Evolutionary conservation across 2,797 vertebrate species (phyloP).

Genomic region (Malurus leucopterus): DNA sequence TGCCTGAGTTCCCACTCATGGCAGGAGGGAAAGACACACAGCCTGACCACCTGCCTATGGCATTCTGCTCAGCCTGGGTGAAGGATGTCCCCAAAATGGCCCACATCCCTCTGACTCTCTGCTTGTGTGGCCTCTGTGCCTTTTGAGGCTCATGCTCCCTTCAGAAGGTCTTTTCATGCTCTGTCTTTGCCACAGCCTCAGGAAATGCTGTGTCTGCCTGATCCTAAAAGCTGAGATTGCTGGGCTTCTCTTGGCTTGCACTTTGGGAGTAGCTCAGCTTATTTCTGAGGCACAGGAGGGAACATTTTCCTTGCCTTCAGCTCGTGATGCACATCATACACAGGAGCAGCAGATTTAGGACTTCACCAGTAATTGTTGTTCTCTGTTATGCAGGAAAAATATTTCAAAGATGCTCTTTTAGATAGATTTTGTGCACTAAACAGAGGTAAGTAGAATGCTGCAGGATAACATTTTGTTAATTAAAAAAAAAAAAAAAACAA

Average conservation of each 20-base stretch:
- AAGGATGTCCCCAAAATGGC: background rate
- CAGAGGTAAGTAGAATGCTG: background rate
- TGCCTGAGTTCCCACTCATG: background rate
- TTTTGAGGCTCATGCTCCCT: background rate
- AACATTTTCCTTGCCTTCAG: background rate
- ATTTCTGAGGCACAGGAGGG: background rate
- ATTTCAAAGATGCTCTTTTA: background rate
- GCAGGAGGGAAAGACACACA: background rate
- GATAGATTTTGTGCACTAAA: background rate
- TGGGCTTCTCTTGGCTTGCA: background rate
- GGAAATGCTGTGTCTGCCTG: background rate
- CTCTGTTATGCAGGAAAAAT: background rate
- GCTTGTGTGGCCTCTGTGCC: rapidly evolving
- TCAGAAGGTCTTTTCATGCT: background rate
- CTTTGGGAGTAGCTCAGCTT: background rate
- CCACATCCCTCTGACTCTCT: background rate
- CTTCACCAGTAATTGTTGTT: background rate
- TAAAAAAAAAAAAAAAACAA: background rate
- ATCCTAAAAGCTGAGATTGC: background rate
- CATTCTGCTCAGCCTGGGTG: background rate
- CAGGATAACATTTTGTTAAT: background rate
- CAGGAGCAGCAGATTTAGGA: background rate
- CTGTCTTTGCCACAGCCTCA: background rate
- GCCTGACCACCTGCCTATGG: background rate
- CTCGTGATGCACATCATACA: background rate